Conservation (phyloP, 2,888 invertebrate genomes). For the Lasioglossum marginatum region DNA sequence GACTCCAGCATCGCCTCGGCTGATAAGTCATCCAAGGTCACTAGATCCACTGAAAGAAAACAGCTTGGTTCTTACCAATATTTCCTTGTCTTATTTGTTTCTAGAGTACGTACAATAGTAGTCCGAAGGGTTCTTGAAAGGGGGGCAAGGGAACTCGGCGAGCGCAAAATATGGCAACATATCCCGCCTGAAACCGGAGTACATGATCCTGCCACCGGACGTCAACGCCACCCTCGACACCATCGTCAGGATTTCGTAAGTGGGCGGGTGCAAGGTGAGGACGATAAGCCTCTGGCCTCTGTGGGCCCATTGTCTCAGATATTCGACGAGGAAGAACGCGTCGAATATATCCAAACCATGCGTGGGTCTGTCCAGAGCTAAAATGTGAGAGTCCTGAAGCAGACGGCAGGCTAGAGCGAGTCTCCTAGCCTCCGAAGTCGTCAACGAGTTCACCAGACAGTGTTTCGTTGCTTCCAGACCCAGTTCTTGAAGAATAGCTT, state of each 20-base stretch:
- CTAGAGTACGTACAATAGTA: slow-evolving; percentile 93
- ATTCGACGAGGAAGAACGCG: slow-evolving; percentile 97
- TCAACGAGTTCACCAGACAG: slow-evolving; percentile 93
- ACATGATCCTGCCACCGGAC: slow-evolving; percentile 96
- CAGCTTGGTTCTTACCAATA: not conserved
- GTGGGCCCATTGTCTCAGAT: slow-evolving; percentile 95
- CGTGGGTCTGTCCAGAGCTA: slow-evolving; percentile 95
- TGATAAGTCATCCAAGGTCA: slow-evolving; percentile 96
- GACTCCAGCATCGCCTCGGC: slow-evolving; percentile 98
- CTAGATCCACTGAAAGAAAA: slow-evolving; percentile 91
- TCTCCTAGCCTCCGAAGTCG: slow-evolving; percentile 94
- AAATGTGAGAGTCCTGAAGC: slow-evolving; percentile 93
- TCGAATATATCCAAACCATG: slow-evolving; percentile 97
- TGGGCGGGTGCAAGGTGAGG: slow-evolving; percentile 96
- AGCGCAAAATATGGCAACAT: slow-evolving; percentile 96
- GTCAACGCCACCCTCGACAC: slow-evolving; percentile 93
- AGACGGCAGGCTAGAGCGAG: slow-evolving; percentile 96
- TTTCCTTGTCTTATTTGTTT: not conserved
- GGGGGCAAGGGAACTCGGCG: slow-evolving; percentile 97
- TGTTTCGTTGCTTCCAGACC: slow-evolving; percentile 95
- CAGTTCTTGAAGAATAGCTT: slow-evolving; percentile 95
- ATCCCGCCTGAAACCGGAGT: slow-evolving; percentile 94
- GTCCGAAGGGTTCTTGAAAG: slow-evolving; percentile 98
- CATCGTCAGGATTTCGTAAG: slow-evolving; percentile 98
- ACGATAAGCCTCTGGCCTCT: slow-evolving; percentile 91